Percentiles rank a stretch among this genome's conserved stretches.
These are phyloP conservation scores for Drosophila asahinai DNA, from an alignment of 1,140 invertebrate genomes.

Conservation along the genomic window DNA sequence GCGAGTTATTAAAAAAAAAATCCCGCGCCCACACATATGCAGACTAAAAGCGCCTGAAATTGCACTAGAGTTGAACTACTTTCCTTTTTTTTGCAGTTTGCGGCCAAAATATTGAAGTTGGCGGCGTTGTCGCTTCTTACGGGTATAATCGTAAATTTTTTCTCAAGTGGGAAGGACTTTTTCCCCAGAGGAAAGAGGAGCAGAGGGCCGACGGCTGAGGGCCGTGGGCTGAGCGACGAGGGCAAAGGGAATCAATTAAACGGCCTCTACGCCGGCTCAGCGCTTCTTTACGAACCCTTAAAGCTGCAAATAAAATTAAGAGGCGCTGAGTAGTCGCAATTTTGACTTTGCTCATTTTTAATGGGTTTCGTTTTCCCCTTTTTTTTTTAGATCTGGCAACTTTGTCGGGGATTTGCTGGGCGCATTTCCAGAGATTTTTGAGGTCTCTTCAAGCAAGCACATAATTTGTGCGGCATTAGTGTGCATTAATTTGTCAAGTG, in stretches of 20 bases:
- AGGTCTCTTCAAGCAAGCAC: constrained; percentile 24
- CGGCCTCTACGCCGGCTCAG: constrained; percentile 22
- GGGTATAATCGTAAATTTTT: constrained; percentile 60
- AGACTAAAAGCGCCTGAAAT: constrained; percentile 47
- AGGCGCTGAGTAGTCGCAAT: constrained; percentile 78
- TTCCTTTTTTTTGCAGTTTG: constrained; percentile 29
- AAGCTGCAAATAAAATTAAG: constrained; percentile 76
- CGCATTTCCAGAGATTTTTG: constrained; percentile 37
- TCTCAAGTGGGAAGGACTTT: constrained; percentile 8
- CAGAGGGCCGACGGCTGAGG: neutral
- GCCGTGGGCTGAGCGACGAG: neutral
- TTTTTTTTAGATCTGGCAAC: constrained; percentile 35
- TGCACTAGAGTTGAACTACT: constrained; percentile 49
- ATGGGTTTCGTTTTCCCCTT: constrained; percentile 30
- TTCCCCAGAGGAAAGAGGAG: neutral
- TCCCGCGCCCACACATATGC: constrained; percentile 7
- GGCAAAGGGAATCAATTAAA: constrained; percentile 45
- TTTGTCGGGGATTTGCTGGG: constrained; percentile 47
- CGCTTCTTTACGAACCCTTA: constrained; percentile 67
- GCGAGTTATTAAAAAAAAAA: constrained; percentile 1
- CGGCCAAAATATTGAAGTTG: constrained; percentile 57
- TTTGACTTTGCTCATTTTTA: constrained; percentile 64
- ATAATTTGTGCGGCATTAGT: constrained; percentile 68
- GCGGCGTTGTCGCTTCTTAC: constrained; percentile 37
- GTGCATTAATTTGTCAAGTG: constrained; percentile 64